Evolutionary conservation across 2,888 invertebrate genomes (phyloP), one percentile per base, ranked within the genome.

Genomic region (Aromia moschata): DNA sequence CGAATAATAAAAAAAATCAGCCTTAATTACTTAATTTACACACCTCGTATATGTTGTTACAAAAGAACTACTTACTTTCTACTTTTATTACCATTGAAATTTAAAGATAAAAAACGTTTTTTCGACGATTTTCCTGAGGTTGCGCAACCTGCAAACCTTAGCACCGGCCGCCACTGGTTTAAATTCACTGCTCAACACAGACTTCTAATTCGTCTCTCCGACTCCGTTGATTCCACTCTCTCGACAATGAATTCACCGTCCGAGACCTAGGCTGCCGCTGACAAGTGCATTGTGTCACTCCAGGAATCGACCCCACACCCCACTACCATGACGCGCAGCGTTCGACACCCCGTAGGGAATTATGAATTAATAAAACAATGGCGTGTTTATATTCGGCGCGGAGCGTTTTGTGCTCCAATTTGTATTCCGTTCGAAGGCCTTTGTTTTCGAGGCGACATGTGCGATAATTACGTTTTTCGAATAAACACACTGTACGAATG

Each of bases 201-300:
- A n/a, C n/a, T n/a, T n/a, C n/a, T n/a, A n/a, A n/a, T n/a, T n/a
- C n/a, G n/a, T n/a, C n/a, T n/a, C n/a, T n/a, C n/a, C n/a, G 20
- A 25, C 20, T 43, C 25, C 43, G 7, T 25, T 25, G 25, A 25
- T 25, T 25, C 3, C 25, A 7, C 25, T 25, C 25, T 7, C 25
- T 12, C 10, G 12, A 43, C 18, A 43, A 43, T 43, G 25, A 43
- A 43, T 25, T 43, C 25, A 43, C 25, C 43, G 18, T 20, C 12
- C 20, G 25, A 36, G 40, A 52, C 30, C 38, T 37, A 44, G 44
- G 33, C 54, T 54, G 54, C 15, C 31, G 54, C 10, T 54, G 54
- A 54, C 54, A 54, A 54, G 33, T 54, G 54, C 44, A 54, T 54
- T 54, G 54, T 52, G 43, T 43, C 20, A n/a, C n/a, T n/a, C n/a